Evolutionary conservation across 2,797 vertebrate species (phyloP).

Genomic region (Centroberyx gerrardi): DNA sequence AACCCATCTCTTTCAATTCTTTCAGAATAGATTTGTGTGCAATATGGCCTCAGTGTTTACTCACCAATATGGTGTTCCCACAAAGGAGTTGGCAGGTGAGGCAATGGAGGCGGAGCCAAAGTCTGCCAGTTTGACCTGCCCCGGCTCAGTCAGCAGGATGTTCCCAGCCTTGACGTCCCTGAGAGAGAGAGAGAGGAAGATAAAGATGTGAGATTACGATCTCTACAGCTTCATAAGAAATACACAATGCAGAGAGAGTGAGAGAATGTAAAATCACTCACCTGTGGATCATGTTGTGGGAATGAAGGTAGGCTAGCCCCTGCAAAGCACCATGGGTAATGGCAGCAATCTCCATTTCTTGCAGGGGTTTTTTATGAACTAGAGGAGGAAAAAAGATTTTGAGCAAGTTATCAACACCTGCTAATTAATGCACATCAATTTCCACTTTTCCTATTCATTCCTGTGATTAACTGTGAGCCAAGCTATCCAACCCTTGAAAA

Average conservation of each 20-base stretch:
- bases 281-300: constrained; percentile 99
- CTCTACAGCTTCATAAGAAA: background rate
- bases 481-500: background rate
- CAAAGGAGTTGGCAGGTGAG: constrained; percentile 99
- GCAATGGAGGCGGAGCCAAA: constrained; percentile 99
- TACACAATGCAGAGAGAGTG: background rate
- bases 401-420: constrained; percentile 2
- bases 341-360: constrained; percentile 99
- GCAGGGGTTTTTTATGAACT: constrained; percentile 99
- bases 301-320: constrained; percentile 98
- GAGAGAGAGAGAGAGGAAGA: background rate
- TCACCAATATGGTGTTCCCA: constrained; percentile 99
- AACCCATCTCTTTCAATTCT: too few relatives aligned
- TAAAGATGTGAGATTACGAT: too few relatives aligned
- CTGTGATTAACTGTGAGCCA: background rate
- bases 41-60: constrained; percentile 38
- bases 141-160: constrained; percentile 97
- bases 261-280: constrained; percentile 65
- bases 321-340: constrained; percentile 99
- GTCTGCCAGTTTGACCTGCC: constrained; percentile 98
- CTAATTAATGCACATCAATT: background rate
- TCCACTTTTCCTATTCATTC: background rate
- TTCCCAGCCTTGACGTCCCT: constrained; percentile 99
- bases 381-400: constrained; percentile 51
- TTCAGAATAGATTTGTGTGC: background rate